Evolutionary conservation across 2,888 invertebrate genomes (phyloP).

Genomic region (Megamerina dolium): DNA sequence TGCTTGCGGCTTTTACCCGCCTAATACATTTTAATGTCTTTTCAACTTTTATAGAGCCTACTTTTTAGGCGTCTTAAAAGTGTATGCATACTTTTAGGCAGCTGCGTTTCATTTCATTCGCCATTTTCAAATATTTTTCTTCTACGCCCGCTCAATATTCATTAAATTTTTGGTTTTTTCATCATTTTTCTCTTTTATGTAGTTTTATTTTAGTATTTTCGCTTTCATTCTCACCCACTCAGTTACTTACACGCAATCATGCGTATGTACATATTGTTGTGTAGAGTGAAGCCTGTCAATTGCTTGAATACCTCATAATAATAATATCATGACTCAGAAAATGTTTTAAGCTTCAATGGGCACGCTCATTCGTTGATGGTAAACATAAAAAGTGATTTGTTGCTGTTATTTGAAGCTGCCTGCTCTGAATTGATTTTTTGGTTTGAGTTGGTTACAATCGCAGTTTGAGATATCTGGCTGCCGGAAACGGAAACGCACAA

Average conservation of each 20-base stretch:
- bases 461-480: background rate
- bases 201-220: background rate
- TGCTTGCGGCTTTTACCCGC: background rate
- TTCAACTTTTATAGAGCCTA: background rate
- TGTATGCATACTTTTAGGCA: background rate
- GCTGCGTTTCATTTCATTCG: background rate
- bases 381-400: slow-evolving; percentile 7
- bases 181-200: background rate
- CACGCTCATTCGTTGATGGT: background rate
- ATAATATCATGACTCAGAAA: too few species aligned
- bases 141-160: too few species aligned
- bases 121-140: too few species aligned
- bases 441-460: background rate
- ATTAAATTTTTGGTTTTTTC: too few species aligned
- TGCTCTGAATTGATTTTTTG: background rate
- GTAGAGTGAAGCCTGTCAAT: slow-evolving; percentile 10
- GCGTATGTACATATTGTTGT: background rate
- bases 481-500: slow-evolving; percentile 24
- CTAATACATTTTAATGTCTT: slow-evolving; percentile 1
- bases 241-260: background rate
- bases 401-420: slow-evolving; percentile 3
- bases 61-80: background rate
- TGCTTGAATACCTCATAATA: slow-evolving; percentile 12
- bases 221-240: background rate
- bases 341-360: slow-evolving; percentile 1